Percentiles rank a stretch among this genome's conserved stretches.
Evolutionary conservation across 2,113 vertebrate species (phyloP).

Genomic region (Poeciliopsis occidentalis): DNA sequence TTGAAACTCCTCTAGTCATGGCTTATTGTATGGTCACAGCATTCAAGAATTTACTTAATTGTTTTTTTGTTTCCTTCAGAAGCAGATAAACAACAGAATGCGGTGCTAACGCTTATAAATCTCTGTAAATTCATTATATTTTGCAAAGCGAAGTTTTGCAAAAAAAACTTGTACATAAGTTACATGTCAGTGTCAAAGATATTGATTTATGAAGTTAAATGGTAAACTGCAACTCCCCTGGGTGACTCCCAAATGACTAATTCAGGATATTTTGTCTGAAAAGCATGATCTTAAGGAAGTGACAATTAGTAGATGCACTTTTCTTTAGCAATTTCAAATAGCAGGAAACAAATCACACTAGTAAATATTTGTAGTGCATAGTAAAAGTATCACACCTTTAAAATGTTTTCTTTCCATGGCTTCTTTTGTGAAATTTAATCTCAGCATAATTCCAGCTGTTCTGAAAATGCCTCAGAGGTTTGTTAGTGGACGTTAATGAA

Average conservation of each 20-base stretch:
- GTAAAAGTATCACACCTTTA: no score
- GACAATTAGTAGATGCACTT: constrained; percentile 34
- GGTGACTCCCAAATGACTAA: constrained; percentile 76
- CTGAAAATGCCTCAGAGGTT: no score
- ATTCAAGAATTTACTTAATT: neutral
- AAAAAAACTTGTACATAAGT: no score
- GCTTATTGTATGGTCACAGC: neutral
- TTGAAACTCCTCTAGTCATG: neutral
- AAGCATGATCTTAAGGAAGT: constrained; percentile 15
- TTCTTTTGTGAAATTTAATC: no score
- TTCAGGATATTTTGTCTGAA: constrained; percentile 65
- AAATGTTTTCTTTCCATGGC: no score
- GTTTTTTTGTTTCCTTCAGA: constrained; percentile 22
- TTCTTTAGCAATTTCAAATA: neutral
- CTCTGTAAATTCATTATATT: constrained; percentile 39
- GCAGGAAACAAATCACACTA: constrained; percentile 5
- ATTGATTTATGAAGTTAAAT: constrained; percentile 60
- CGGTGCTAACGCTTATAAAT: constrained; percentile 24
- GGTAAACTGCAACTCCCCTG: constrained; percentile 65
- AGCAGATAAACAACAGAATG: constrained; percentile 11
- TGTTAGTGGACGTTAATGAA: no score
- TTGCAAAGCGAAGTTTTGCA: constrained; percentile 16
- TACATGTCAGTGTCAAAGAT: no score
- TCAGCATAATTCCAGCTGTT: no score
- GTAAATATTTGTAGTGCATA: neutral